Base-by-base conservation (phyloP, 2,113 vertebrate genomes). In the Castor canadensis region DNA sequence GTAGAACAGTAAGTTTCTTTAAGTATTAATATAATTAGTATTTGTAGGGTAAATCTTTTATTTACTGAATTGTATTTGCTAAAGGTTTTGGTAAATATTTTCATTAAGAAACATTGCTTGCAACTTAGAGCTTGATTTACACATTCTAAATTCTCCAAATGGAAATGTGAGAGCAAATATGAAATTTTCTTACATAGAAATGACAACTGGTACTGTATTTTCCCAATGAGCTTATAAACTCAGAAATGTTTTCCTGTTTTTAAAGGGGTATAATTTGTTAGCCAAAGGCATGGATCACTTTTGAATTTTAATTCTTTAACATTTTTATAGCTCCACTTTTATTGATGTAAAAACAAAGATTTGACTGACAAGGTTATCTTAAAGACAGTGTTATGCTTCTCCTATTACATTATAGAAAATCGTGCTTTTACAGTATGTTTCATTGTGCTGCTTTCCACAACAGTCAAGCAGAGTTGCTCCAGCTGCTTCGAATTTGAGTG, bases 1-100 rank as follows among this genome's bases (percentile, higher is more conserved):
- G 95, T 97, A 98, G 98, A 98, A 98, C 97, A 98, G 98, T 99
- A 98, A 98, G 98, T 99, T 98, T 89, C 32, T 97, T 98, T 98
- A 92, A 93, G 76, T 97, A 95, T 97, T 98, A 96, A 94, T 97
- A 96, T 97, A 5, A 38, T 95, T 97, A 96, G 91, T 96, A 90
- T 97, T 97, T 96, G 20, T 1, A 71, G 72, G 94, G 77, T 93
- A 93, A 92, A 94, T 73, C 49, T 97, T 91, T 96, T 85, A 84
- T 45, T 81, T 95, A 76, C 26, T 77, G 16, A 73, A 47, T 93
- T 95, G 45, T 35, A 40, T 90, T 94, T 94, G 45, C 54, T 97
- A 86, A 84, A 80, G 35, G 9, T 47, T 96, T 92, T 75, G 58
- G 26, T 89, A 54, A 93, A 93, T 91, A 91, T 38, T 90, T 87